These are phyloP conservation scores for Hucho hucho DNA, from an alignment of 2,113 vertebrate species.

Conservation along the genomic window DNA sequence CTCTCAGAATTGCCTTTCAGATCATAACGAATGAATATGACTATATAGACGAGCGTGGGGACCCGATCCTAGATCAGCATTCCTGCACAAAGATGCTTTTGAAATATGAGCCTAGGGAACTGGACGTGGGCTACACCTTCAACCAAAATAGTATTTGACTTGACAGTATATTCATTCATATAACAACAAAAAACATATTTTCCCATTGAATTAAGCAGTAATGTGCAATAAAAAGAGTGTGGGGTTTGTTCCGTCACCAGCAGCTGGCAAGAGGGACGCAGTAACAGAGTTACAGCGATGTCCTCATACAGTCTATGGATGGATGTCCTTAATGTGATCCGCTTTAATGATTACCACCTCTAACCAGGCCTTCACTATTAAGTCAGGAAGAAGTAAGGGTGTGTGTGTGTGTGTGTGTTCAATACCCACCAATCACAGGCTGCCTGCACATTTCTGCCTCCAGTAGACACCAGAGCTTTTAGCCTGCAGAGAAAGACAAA, in stretches of 20 bases:
- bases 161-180: background rate
- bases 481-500: conserved; percentile 71
- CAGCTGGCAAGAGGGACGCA: conserved; percentile 43
- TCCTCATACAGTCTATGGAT: no score
- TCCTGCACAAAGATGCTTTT: no score
- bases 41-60: no score
- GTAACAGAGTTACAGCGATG: background rate
- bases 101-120: no score
- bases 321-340: background rate
- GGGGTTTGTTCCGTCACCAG: conserved; percentile 19
- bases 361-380: conserved; percentile 14
- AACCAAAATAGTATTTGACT: background rate
- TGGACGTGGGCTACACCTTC: background rate
- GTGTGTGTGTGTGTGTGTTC: conserved; percentile 44
- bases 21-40: no score
- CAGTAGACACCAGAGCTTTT: conserved; percentile 94
- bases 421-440: conserved; percentile 97
- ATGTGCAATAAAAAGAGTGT: background rate
- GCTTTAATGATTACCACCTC: conserved; percentile 5
- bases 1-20: no score
- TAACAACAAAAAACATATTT: background rate
- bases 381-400: conserved; percentile 14
- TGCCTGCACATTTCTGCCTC: conserved; percentile 94
- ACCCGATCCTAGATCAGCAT: no score
- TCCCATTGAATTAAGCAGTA: background rate